Percentiles rank a stretch among this genome's conserved stretches.
Evolutionary conservation across 1,140 invertebrate species (phyloP).

Genomic region (Heliconius congener): DNA sequence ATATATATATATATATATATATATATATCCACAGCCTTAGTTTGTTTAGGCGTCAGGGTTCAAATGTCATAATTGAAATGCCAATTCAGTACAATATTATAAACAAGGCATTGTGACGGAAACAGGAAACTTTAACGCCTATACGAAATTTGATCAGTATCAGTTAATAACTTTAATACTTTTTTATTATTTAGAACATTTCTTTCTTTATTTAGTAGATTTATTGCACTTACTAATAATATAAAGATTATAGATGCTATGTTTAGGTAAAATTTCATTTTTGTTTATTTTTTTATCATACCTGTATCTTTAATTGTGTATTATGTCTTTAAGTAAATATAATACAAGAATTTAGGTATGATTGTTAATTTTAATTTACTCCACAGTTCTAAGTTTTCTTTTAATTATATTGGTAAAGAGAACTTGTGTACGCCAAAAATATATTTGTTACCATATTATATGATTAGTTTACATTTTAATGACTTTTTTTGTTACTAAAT

Average conservation of each 20-base stretch:
- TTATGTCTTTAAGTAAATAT: too few relatives aligned
- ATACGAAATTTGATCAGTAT: slow-evolving; percentile 2
- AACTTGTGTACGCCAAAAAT: not conserved
- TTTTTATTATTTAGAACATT: not conserved
- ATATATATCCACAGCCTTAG: not conserved
- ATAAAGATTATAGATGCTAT: too few relatives aligned
- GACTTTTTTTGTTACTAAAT: not conserved
- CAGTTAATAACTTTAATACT: not conserved
- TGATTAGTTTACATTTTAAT: too few relatives aligned
- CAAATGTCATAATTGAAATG: slow-evolving; percentile 5
- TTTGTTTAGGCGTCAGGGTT: not conserved
- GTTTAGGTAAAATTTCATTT: too few relatives aligned
- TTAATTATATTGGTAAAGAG: too few relatives aligned
- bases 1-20: too few relatives aligned
- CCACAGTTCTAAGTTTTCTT: not conserved
- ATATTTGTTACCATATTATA: not conserved
- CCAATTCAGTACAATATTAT: not conserved
- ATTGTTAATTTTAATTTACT: not conserved
- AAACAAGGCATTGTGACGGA: slow-evolving; percentile 2
- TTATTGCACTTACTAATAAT: too few relatives aligned
- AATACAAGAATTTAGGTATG: not conserved
- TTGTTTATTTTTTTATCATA: not conserved
- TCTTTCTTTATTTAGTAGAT: not conserved
- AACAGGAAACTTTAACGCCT: slow-evolving; percentile 11
- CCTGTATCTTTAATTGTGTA: too few relatives aligned